Evolutionary conservation across 2,113 vertebrate genomes (phyloP).

Genomic region (Limanda limanda): DNA sequence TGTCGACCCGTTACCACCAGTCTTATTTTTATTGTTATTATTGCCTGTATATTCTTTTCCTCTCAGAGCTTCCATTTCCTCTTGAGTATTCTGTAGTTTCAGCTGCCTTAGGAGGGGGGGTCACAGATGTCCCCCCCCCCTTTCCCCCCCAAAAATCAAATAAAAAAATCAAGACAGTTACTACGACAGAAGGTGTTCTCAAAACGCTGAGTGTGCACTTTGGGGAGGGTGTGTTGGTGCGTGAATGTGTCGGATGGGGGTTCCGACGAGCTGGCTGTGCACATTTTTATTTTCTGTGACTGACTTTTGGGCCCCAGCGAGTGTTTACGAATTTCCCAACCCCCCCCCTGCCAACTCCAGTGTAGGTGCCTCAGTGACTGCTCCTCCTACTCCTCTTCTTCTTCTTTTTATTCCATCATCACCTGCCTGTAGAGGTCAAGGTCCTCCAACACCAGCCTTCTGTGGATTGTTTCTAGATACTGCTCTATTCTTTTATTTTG

Average conservation of each 20-base stretch:
- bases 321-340: too few relatives aligned
- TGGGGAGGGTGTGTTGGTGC: constrained; percentile 17
- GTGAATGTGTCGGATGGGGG: neutral
- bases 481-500: constrained; percentile 60
- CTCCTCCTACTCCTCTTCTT: neutral
- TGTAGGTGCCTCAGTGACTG: constrained; percentile 66
- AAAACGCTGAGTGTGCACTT: constrained; percentile 62
- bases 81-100: constrained; percentile 69
- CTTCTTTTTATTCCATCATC: constrained; percentile 23
- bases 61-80: constrained; percentile 70
- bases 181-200: constrained; percentile 46
- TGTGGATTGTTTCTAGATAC: constrained; percentile 60
- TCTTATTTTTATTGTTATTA: constrained; percentile 21
- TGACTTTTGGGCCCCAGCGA: too few relatives aligned
- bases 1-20: constrained; percentile 52
- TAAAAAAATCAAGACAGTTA: constrained; percentile 29
- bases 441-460: constrained; percentile 51
- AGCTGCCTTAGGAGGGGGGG: constrained; percentile 63
- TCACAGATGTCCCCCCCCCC: constrained; percentile 41
- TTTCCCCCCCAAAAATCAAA: too few relatives aligned
- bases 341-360: neutral
- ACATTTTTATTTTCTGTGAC: constrained; percentile 21
- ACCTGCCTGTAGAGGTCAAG: constrained; percentile 44
- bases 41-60: constrained; percentile 20
- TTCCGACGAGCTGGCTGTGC: constrained; percentile 51